Evolutionary conservation across 2,797 vertebrate species (phyloP).

Genomic region (Hemibagrus guttatus): DNA sequence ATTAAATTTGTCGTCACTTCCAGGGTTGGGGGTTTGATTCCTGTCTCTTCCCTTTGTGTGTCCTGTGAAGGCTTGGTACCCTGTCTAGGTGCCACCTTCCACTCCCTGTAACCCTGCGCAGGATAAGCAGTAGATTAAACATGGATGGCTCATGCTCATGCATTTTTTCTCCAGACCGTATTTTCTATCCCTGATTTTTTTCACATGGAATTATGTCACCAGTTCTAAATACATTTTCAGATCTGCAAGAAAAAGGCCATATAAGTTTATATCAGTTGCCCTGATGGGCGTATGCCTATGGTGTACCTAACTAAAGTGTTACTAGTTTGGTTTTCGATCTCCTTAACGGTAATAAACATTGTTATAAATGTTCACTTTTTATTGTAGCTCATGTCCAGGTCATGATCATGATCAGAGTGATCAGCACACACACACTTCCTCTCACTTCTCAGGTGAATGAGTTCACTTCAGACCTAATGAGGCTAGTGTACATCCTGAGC

Average conservation of each 20-base stretch:
- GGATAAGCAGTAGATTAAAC: too few relatives aligned
- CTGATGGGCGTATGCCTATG: not conserved
- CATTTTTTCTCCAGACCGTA: too few relatives aligned
- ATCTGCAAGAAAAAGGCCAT: not conserved
- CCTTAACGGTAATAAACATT: not conserved
- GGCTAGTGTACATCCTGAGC: slow-evolving; percentile 44
- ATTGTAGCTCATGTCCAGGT: not conserved
- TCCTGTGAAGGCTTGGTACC: too few relatives aligned
- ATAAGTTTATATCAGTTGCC: not conserved
- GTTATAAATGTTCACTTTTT: not conserved
- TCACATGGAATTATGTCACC: not conserved
- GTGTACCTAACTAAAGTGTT: not conserved
- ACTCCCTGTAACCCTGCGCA: too few relatives aligned
- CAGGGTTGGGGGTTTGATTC: too few relatives aligned
- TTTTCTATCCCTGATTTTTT: too few relatives aligned
- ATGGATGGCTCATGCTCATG: too few relatives aligned
- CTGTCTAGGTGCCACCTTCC: too few relatives aligned
- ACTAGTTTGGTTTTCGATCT: not conserved
- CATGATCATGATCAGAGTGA: not conserved
- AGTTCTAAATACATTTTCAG: not conserved
- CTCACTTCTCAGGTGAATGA: slow-evolving; percentile 43
- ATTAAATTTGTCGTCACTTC: not conserved
- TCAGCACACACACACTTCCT: not conserved
- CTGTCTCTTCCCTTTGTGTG: too few relatives aligned
- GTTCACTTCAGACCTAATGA: slow-evolving; percentile 47